These are phyloP conservation scores for Plemyria rubiginata DNA, from an alignment of 2,888 invertebrate species.

Conservation along the genomic window DNA sequence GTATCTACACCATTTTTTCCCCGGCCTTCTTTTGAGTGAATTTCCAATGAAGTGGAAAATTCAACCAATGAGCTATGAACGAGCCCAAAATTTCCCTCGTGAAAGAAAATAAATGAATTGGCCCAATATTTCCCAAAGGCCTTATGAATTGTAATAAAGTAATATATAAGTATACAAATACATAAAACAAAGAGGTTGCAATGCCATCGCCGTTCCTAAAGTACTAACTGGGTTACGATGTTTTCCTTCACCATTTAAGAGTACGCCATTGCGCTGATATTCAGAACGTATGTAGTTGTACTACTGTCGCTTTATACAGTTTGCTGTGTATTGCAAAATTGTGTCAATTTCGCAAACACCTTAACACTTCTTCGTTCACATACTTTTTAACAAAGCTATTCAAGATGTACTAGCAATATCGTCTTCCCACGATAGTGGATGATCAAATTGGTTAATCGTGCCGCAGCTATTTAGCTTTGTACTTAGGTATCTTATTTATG, in stretches of 20 bases:
- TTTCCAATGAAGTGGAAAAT: slow-evolving; percentile 30
- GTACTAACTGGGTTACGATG: neutral
- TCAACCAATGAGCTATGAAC: slow-evolving; percentile 29
- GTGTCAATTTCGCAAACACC: slow-evolving; percentile 2
- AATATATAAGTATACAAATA: too few species aligned
- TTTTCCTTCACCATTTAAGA: neutral
- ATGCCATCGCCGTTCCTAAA: neutral
- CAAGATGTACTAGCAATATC: slow-evolving; percentile 10
- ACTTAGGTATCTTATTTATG: slow-evolving; percentile 27
- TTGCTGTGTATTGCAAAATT: slow-evolving; percentile 7
- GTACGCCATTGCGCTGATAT: neutral
- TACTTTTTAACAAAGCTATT: slow-evolving; percentile 13
- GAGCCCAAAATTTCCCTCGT: slow-evolving; percentile 21
- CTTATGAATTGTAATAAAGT: slow-evolving; percentile 11
- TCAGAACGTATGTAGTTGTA: neutral
- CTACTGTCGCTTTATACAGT: neutral
- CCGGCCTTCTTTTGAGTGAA: slow-evolving; percentile 19
- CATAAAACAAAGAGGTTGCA: too few species aligned
- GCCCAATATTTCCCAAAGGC: slow-evolving; percentile 20
- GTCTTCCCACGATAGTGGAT: slow-evolving; percentile 28
- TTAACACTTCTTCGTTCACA: slow-evolving; percentile 10
- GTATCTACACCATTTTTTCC: slow-evolving; percentile 4
- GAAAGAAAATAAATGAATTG: slow-evolving; percentile 27
- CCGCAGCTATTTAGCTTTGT: slow-evolving; percentile 22
- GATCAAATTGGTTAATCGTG: slow-evolving; percentile 33